phyloP scores from a whole-genome alignment of 1,140 invertebrate species.

The Macrotrachela quadricornifera region DNA sequence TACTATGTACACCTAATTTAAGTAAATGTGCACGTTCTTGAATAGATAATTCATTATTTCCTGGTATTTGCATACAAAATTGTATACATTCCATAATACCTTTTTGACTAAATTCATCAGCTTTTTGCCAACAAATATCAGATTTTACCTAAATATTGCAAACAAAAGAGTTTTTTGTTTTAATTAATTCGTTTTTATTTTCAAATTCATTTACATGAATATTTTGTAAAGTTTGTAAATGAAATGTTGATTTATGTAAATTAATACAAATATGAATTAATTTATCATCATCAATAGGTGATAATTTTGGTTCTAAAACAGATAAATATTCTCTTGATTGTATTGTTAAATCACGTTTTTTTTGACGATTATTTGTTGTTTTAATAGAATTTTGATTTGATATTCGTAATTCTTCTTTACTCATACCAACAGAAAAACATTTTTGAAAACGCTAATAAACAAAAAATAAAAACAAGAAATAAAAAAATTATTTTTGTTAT shows the following conservation, averaged over 20 bases:
- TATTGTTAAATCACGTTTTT: neutral
- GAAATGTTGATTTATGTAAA: conserved; percentile 1
- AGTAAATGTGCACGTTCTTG: conserved; percentile 6
- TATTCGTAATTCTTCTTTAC: conserved; percentile 21
- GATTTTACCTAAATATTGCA: neutral
- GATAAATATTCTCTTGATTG: neutral
- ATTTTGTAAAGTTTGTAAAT: neutral
- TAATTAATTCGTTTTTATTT: neutral
- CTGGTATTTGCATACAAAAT: conserved; percentile 7
- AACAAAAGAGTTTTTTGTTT: neutral
- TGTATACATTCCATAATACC: conserved; percentile 2
- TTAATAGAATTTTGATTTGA: neutral
- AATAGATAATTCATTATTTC: conserved; percentile 6
- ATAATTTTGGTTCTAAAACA: neutral
- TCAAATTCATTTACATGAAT: neutral
- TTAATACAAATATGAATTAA: conserved; percentile 5
- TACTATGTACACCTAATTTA: conserved; percentile 4
- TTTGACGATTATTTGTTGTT: conserved; percentile 5
- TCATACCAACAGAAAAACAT: conserved; percentile 18
- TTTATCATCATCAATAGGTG: neutral
- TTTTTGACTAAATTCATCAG: conserved; percentile 3
- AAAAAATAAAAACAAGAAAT: conserved; percentile 22
- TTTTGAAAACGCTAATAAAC: conserved; percentile 28
- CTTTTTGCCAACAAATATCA: neutral
- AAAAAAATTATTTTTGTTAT: too few relatives aligned